Percentiles rank a stretch among this genome's conserved stretches.
These are phyloP conservation scores for Panthera uncia DNA, from an alignment of 2,113 vertebrate species.

Conservation along the genomic window DNA sequence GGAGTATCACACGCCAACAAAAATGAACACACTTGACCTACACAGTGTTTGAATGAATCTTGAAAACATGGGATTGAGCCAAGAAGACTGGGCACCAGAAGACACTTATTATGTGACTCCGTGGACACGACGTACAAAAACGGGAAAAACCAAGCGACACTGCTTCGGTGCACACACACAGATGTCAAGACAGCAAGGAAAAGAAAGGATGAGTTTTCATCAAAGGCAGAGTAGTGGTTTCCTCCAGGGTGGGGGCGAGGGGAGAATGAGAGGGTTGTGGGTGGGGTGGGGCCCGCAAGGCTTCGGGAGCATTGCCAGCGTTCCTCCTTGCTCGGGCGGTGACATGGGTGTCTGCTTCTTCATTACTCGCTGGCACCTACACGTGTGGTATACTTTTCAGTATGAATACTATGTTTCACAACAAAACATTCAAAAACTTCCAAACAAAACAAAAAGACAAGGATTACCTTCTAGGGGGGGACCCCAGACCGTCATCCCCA, in stretches of 20 bases:
- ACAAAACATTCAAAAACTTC: background rate
- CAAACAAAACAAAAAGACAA: background rate
- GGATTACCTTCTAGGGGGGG: background rate
- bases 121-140: background rate
- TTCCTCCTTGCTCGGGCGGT: too few species aligned
- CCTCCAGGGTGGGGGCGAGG: rapidly evolving
- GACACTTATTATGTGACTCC: background rate
- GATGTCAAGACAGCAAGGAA: background rate
- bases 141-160: background rate
- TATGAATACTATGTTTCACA: background rate
- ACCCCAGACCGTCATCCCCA: background rate
- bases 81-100: background rate
- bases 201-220: background rate
- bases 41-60: background rate
- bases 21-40: background rate
- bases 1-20: background rate
- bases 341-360: background rate
- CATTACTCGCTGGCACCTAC: background rate
- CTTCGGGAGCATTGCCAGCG: rapidly evolving
- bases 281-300: rapidly evolving
- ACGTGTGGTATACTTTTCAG: background rate
- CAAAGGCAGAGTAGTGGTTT: background rate
- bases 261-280: rapidly evolving
- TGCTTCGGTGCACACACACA: background rate
- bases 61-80: background rate